Evolutionary conservation across 1,140 invertebrate genomes (phyloP).

Genomic region (Ctenoplectra terminalis): DNA sequence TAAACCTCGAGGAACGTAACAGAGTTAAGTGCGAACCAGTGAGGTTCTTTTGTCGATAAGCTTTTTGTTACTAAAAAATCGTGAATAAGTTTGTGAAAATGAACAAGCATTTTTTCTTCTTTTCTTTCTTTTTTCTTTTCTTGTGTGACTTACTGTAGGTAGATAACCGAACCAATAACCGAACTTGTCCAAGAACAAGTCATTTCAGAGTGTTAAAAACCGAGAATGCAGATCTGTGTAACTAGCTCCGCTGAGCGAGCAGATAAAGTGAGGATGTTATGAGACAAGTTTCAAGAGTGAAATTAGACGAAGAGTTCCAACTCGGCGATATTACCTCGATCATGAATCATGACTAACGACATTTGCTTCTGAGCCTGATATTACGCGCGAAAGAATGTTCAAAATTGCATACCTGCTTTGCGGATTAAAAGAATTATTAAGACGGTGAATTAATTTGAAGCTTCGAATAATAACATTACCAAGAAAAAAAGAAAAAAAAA

Average conservation of each 20-base stretch:
- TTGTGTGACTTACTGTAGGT: no score
- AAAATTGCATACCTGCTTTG: background rate
- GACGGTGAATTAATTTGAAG: no score
- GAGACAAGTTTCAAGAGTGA: conserved; percentile 61
- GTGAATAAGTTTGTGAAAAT: no score
- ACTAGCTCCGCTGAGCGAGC: conserved; percentile 28
- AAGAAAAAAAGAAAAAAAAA: no score
- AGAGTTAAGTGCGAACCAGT: no score
- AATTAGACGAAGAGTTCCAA: conserved; percentile 55
- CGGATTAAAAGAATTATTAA: no score
- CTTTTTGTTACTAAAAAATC: no score
- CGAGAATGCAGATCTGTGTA: conserved; percentile 29
- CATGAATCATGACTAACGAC: conserved; percentile 48
- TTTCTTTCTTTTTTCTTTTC: no score
- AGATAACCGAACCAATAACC: background rate
- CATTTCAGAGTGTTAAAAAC: background rate
- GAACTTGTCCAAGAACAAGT: background rate
- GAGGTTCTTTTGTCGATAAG: no score
- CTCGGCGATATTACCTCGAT: conserved; percentile 48
- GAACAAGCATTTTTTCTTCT: no score
- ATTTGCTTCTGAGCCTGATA: conserved; percentile 18
- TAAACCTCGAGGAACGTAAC: no score
- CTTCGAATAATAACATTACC: no score
- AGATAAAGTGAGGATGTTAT: conserved; percentile 50
- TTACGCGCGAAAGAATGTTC: background rate